Evolutionary conservation across 2,797 vertebrate genomes (phyloP).

Genomic region (Bucorvus abyssinicus): DNA sequence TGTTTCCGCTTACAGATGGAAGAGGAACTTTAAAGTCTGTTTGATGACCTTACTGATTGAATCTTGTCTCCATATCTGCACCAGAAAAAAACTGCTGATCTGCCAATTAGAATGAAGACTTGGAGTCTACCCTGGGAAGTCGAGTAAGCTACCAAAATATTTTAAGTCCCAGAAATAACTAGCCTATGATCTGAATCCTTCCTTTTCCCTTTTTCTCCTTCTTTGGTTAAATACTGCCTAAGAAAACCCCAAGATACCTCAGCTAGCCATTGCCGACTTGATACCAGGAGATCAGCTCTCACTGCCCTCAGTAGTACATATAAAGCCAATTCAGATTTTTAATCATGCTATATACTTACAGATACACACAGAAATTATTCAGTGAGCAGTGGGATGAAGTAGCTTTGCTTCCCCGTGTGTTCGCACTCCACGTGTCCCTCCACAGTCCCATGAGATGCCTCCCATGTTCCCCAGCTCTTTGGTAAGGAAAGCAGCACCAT

Average conservation of each 20-base stretch:
- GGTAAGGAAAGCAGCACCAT: neutral
- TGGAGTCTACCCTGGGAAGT: neutral
- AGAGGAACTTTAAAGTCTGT: neutral
- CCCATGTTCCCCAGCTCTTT: neutral
- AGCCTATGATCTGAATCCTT: neutral
- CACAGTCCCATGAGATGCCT: too few species aligned
- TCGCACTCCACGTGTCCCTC: rapidly evolving
- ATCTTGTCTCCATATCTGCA: neutral
- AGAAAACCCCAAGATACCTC: neutral
- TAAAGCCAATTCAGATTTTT: neutral
- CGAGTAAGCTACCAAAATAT: neutral
- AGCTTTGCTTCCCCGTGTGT: neutral
- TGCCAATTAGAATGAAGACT: neutral
- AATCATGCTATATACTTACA: neutral
- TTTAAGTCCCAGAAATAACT: neutral
- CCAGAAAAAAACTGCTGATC: neutral
- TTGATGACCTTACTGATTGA: neutral
- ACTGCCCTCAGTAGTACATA: neutral
- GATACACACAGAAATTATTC: neutral
- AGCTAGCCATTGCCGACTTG: neutral
- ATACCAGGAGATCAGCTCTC: neutral
- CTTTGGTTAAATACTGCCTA: neutral
- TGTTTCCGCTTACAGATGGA: neutral
- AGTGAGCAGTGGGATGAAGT: neutral
- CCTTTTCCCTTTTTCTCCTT: neutral